phyloP scores from a whole-genome alignment of 2,888 invertebrate species.

The Glyphotaelius pellucidus region DNA sequence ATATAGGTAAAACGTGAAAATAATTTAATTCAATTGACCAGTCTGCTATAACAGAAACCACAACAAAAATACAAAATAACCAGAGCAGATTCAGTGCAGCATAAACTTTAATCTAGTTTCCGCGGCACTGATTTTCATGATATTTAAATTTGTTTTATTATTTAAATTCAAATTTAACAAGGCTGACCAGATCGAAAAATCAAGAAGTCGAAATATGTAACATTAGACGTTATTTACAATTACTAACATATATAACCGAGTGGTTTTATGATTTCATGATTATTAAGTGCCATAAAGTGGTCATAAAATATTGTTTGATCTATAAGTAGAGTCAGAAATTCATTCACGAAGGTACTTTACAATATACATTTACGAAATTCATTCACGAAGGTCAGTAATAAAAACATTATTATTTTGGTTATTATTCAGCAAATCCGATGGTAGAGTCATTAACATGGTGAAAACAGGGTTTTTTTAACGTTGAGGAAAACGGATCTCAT shows the following conservation, averaged over 20 bases:
- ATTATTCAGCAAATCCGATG: not conserved
- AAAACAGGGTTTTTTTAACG: not conserved
- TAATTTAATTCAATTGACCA: not conserved
- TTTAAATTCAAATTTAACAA: not conserved
- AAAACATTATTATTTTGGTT: not conserved
- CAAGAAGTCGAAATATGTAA: no score
- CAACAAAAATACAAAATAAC: no score
- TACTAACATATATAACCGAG: no score
- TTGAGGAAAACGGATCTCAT: no score
- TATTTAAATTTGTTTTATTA: not conserved
- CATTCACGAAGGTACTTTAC: not conserved
- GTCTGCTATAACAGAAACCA: no score
- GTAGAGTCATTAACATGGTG: not conserved
- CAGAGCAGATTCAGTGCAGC: not conserved
- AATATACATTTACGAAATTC: not conserved
- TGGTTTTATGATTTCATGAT: no score
- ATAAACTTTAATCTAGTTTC: not conserved
- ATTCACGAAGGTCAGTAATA: not conserved
- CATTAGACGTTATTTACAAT: not conserved
- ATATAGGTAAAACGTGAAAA: not conserved
- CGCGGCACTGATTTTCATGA: not conserved
- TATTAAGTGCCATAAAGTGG: no score
- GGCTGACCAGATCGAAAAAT: no score
- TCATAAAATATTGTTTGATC: no score
- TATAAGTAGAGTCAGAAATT: not conserved